phyloP scores from a whole-genome alignment of 2,113 vertebrate species.

The Pangasianodon hypophthalmus region DNA sequence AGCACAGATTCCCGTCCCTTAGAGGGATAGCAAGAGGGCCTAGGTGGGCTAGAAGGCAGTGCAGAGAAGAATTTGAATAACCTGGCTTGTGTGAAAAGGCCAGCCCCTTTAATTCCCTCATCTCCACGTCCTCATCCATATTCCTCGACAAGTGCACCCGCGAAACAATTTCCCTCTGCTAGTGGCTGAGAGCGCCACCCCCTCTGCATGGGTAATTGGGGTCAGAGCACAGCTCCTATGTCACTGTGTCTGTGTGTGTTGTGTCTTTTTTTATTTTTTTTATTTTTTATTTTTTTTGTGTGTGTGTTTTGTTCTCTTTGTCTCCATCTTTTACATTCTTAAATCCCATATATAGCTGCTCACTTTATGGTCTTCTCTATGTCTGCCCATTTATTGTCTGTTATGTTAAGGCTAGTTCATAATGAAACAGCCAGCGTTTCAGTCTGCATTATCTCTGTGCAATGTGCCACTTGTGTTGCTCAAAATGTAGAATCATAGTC shows the following conservation, averaged over 20 bases:
- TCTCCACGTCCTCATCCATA: conserved; percentile 72
- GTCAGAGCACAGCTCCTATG: conserved; percentile 72
- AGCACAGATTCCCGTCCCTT: not conserved
- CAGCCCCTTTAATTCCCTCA: conserved; percentile 66
- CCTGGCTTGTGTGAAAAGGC: conserved; percentile 61
- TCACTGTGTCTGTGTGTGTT: conserved; percentile 35
- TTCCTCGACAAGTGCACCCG: conserved; percentile 63
- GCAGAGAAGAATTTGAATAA: conserved; percentile 54
- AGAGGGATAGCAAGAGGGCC: not conserved
- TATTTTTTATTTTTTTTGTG: conserved; percentile 56
- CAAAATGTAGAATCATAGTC: not conserved
- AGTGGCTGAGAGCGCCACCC: conserved; percentile 57
- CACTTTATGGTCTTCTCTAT: too few species aligned
- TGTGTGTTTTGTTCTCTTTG: conserved; percentile 34
- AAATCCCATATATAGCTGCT: not conserved
- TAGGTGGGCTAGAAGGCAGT: conserved; percentile 11
- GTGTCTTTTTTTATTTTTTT: conserved; percentile 61
- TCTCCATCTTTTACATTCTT: not conserved
- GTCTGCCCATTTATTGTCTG: not conserved
- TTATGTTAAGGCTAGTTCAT: not conserved
- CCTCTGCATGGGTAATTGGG: conserved; percentile 83
- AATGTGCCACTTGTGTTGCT: not conserved
- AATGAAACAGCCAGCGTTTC: not conserved
- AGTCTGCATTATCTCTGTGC: not conserved
- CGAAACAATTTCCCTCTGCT: conserved; percentile 61